phyloP scores from a whole-genome alignment of 1,140 invertebrate species.

The Megalonaias nervosa region DNA sequence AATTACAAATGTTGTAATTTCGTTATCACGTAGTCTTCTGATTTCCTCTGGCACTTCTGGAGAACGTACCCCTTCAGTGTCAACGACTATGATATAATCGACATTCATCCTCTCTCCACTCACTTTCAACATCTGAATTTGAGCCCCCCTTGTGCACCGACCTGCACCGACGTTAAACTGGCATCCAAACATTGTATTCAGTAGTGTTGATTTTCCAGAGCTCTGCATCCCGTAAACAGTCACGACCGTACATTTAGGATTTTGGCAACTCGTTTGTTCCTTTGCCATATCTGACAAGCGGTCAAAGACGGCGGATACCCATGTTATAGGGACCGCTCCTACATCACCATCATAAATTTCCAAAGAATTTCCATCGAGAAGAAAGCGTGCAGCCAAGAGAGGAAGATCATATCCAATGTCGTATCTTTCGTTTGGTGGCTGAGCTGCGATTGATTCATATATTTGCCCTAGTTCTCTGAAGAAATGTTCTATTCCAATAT shows the following conservation, averaged over 20 bases:
- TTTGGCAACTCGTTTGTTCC: accelerated
- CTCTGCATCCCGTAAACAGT: conserved; percentile 26
- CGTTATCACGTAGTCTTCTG: conserved; percentile 19
- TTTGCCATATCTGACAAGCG: neutral
- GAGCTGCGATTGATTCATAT: neutral
- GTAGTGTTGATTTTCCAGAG: conserved; percentile 28
- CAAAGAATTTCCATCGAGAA: neutral
- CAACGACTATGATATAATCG: neutral
- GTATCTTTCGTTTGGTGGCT: neutral
- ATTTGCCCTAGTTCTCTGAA: conserved; percentile 11
- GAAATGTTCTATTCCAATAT: neutral
- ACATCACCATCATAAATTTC: conserved; percentile 15
- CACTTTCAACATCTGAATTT: conserved; percentile 1
- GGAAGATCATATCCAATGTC: neutral
- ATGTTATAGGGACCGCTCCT: neutral
- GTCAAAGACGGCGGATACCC: neutral
- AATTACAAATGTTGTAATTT: conserved; percentile 25
- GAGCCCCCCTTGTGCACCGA: conserved; percentile 12
- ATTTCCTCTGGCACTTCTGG: neutral
- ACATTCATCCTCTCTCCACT: neutral
- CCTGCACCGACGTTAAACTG: conserved; percentile 1
- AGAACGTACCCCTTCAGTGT: neutral
- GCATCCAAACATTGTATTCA: conserved; percentile 30
- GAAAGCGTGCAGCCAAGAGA: neutral
- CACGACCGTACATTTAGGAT: conserved; percentile 4